These are phyloP conservation scores for Syngnathus acus DNA, from an alignment of 2,797 vertebrate species.

Conservation along the genomic window DNA sequence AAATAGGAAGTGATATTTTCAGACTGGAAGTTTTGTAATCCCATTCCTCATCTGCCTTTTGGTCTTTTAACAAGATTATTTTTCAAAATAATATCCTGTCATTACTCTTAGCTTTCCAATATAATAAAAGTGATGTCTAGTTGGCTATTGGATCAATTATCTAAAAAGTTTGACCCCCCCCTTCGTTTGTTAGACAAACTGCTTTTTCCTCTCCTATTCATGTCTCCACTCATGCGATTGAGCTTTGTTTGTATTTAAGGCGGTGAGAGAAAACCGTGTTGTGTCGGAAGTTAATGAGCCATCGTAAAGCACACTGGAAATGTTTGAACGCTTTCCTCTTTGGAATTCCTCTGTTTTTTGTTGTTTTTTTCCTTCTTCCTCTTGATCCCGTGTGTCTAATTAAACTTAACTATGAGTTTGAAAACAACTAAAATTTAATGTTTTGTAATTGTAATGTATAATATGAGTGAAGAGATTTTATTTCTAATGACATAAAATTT, in stretches of 20 bases:
- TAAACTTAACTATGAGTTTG: constrained; percentile 33
- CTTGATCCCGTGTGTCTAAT: constrained; percentile 47
- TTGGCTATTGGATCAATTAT: background rate
- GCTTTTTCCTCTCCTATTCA: background rate
- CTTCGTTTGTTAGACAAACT: background rate
- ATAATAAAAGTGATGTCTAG: background rate
- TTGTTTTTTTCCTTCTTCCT: constrained; percentile 43
- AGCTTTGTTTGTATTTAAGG: constrained; percentile 10
- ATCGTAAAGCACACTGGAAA: constrained; percentile 42
- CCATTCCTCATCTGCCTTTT: constrained; percentile 38
- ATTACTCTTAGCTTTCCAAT: constrained; percentile 11
- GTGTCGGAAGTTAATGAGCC: constrained; percentile 38
- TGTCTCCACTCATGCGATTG: background rate
- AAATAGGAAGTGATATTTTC: constrained; percentile 9
- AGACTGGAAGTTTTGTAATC: constrained; percentile 55
- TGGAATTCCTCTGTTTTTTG: constrained; percentile 30
- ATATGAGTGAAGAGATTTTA: constrained; percentile 51
- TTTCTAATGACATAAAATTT: constrained; percentile 68
- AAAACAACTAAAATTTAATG: constrained; percentile 35
- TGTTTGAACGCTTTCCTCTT: constrained; percentile 33
- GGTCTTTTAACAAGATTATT: background rate
- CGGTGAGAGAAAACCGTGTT: constrained; percentile 10
- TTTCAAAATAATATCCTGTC: background rate
- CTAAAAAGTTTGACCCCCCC: background rate
- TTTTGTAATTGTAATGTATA: constrained; percentile 57